Conservation (phyloP, 2,888 invertebrate genomes). For the Eristalinus sepulchralis region DNA sequence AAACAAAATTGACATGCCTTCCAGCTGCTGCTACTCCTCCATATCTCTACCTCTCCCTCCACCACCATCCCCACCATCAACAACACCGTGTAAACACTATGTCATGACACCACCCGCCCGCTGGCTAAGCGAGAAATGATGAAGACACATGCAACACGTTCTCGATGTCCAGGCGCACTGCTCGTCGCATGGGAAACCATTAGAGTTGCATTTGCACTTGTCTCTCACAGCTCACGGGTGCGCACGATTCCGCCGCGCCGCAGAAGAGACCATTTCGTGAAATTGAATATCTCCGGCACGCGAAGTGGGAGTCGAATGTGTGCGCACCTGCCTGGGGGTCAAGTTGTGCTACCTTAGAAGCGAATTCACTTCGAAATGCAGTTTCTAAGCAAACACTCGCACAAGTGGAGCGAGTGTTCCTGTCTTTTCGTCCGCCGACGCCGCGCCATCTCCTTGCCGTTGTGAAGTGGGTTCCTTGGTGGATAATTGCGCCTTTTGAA, state of each 20-base stretch:
- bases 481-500: conserved; percentile 61
- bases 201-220: conserved; percentile 52
- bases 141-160: conserved; percentile 61
- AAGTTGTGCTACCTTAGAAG: conserved; percentile 46
- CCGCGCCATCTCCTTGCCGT: conserved; percentile 6
- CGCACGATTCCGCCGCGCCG: conserved; percentile 17
- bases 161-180: conserved; percentile 52
- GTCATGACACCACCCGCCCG: conserved; percentile 29
- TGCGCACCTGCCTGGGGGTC: conserved; percentile 40
- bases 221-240: not conserved
- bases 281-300: conserved; percentile 63
- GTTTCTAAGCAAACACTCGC: conserved; percentile 50
- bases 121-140: conserved; percentile 43
- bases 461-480: conserved; percentile 7
- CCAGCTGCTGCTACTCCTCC: not conserved
- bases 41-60: not conserved
- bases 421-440: conserved; percentile 12
- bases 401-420: conserved; percentile 35
- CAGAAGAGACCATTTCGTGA: conserved; percentile 6
- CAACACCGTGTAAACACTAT: conserved; percentile 25
- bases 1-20: conserved; percentile 54
- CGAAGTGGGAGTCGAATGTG: conserved; percentile 38
- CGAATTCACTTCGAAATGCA: conserved; percentile 42
- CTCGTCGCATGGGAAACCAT: conserved; percentile 64
- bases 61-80: not conserved